Evolutionary conservation across 2,888 invertebrate genomes (phyloP).

Genomic region (Phania funesta): DNA sequence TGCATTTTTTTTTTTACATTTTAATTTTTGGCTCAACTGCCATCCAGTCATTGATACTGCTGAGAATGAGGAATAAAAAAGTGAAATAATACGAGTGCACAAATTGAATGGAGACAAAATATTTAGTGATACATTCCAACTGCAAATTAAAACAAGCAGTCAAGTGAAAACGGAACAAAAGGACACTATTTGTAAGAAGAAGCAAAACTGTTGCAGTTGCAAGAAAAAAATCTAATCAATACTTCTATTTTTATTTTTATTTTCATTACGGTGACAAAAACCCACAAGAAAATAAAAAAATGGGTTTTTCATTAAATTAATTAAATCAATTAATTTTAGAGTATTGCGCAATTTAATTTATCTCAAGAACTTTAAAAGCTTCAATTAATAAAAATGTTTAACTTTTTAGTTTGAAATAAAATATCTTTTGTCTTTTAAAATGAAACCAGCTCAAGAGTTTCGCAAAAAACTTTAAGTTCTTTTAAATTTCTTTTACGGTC

Average conservation of each 20-base stretch:
- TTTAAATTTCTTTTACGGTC: not conserved
- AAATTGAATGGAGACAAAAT: slow-evolving; percentile 11
- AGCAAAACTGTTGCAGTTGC: too few species aligned
- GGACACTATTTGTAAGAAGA: not conserved
- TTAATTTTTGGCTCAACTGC: not conserved
- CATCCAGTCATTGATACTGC: not conserved
- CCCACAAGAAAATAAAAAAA: too few species aligned
- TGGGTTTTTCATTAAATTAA: too few species aligned
- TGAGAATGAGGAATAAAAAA: not conserved
- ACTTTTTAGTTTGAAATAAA: too few species aligned
- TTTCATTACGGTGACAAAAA: too few species aligned
- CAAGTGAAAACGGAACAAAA: not conserved
- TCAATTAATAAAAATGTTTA: too few species aligned
- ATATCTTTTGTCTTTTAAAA: too few species aligned
- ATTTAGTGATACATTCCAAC: not conserved
- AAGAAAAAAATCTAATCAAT: too few species aligned
- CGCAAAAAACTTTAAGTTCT: not conserved
- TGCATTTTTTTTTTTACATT: not conserved
- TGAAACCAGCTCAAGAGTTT: not conserved
- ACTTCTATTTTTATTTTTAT: too few species aligned
- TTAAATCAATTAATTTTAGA: too few species aligned
- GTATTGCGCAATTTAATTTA: not conserved
- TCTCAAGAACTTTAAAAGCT: not conserved
- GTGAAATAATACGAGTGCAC: not conserved
- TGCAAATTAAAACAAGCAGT: slow-evolving; percentile 2